phyloP scores from a whole-genome alignment of 2,888 invertebrate genomes.

The Pheosia gnoma region DNA sequence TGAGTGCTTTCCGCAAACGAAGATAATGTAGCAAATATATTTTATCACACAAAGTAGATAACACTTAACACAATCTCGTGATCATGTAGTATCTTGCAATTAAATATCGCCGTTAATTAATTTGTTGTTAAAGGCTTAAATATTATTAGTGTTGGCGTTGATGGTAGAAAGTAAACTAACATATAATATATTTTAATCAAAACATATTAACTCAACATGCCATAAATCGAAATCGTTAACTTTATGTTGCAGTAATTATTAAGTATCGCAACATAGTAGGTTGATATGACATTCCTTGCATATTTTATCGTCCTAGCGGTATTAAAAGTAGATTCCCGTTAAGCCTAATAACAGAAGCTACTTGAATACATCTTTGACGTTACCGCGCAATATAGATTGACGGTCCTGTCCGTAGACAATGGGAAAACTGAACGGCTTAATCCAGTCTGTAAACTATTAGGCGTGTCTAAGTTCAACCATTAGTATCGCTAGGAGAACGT shows the following conservation, averaged over 20 bases:
- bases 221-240: constrained; percentile 23
- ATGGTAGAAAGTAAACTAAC: background rate
- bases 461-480: constrained; percentile 71
- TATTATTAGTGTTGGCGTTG: no score
- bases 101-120: no score
- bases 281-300: constrained; percentile 22
- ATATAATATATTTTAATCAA: constrained; percentile 3
- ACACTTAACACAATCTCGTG: no score
- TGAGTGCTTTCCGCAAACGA: no score
- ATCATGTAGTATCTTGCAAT: no score
- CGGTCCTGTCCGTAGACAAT: constrained; percentile 59
- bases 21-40: no score
- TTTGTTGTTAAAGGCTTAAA: no score
- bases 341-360: constrained; percentile 52
- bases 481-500: constrained; percentile 60
- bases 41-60: no score
- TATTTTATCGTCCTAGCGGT: constrained; percentile 35
- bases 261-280: constrained; percentile 27
- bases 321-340: constrained; percentile 40
- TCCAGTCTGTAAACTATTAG: constrained; percentile 69
- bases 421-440: constrained; percentile 63
- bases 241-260: constrained; percentile 27
- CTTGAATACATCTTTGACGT: constrained; percentile 49
- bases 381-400: constrained; percentile 55
- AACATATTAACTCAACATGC: constrained; percentile 14